Base-by-base conservation (phyloP, 2,888 invertebrate species). In the Lepidocyrtinus sp. region DNA sequence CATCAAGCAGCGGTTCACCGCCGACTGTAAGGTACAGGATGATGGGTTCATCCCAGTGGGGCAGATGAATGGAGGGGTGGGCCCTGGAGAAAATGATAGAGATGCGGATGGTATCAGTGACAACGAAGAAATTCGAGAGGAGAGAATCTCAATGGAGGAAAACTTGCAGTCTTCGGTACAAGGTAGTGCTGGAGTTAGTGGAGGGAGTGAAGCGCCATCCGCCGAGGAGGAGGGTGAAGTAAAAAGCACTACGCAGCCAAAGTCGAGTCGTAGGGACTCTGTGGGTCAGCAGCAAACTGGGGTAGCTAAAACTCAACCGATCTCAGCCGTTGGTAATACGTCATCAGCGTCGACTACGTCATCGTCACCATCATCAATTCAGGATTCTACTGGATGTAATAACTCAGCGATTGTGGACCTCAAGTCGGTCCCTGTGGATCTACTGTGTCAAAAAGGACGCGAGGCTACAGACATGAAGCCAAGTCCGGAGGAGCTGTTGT, bases 1-100 rank as follows among this genome's bases (percentile, higher is more conserved):
- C 88, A 97, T 98, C 85, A 96, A 97, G 88, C 93, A 96, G 88
- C 91, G 97, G 79, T 97, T 97, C 86, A 90, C 90, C 64, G 90
- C 88, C 62, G 89, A 89, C 75, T 76, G 76, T 25, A 77, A 82
- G 59, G 68, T 55, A 15, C 59, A 61, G 15, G 70, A 62, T n/a
- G 79, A 75, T 15, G 65, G 61, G 5, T 69, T 24, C 72, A 73
- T 36, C 36, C 5, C 12, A 12, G 12, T 12, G 1, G n/a, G 50
- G 50, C 69, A 24, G 25, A 24, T 12, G 71, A 26, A 22, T 62
- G 50, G 2, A 36, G 70, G 36, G 63, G 63, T 19, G 24, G 24
- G 5, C 1, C 21, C 1, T 19, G 36, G 2, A 12, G 82, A 82
- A 12, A 61, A 2, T n/a, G 72, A 36, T 21, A 24, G 59, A 24